Evolutionary conservation across 1,140 invertebrate species (phyloP), one percentile per base, ranked within the genome.

Genomic region (Cyclina sinensis): DNA sequence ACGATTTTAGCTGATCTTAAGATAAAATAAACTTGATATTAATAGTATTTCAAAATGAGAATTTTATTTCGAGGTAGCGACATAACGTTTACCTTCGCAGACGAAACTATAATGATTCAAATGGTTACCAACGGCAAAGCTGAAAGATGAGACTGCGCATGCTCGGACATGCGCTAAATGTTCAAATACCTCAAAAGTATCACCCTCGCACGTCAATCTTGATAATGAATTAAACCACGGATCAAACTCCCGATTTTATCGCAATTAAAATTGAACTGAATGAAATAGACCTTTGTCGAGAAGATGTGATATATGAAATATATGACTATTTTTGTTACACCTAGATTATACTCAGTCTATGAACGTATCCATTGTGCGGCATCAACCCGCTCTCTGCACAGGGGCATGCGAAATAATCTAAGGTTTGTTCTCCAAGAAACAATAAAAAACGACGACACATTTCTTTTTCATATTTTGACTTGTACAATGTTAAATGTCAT

Each of bases 241-340:
- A 78, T 78, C 46, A 78, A 78, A 14, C 46, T 78, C 74, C 48
- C 74, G 30, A 78, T 78, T 78, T 78, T 54, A 78, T 51, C 74
- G 74, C 74, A 27, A 78, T 78, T 78, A 78, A 78, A 78, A 78
- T 78, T 48, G 74, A 78, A 78, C 74, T 78, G 43, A 35, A 78
- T 78, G 48, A 78, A 78, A 51, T 32, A 32, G 46, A 0, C 46
- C 46, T 51, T 78, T 78, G 74, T 78, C 18, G 54, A 2, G 46
- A 51, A 54, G 46, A 51, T 78, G 74, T 78, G 46, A 78, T 78
- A 78, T 51, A 78, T 78, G 46, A 78, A 70, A 78, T 78, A 78
- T 35, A 78, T 54, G 27, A 48, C 9, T 37, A n/a, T n/a, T 16
- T 35, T 51, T 57, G 74, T 78, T 78, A 78, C 74, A 48, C 46